These are phyloP conservation scores for Bembecia ichneumoniformis DNA, from an alignment of 2,888 invertebrate genomes.

Conservation along the genomic window DNA sequence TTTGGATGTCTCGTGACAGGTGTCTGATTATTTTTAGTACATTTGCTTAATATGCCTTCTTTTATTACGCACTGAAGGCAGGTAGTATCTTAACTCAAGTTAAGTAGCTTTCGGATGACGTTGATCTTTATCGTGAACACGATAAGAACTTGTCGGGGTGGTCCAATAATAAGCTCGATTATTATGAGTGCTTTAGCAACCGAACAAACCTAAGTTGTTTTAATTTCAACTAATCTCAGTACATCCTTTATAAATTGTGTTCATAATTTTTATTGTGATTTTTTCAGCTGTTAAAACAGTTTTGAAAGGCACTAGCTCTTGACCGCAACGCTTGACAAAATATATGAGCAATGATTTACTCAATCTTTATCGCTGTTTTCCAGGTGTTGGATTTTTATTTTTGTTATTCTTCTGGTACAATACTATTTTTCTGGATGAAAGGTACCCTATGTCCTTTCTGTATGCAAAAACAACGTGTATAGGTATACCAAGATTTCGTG, in stretches of 20 bases:
- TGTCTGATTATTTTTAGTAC: not conserved
- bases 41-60: not conserved
- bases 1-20: not conserved
- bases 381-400: no score
- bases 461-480: no score
- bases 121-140: constrained; percentile 18
- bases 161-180: constrained; percentile 14
- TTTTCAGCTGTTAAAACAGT: no score
- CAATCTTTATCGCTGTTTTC: no score
- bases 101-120: constrained; percentile 16
- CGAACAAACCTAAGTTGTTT: not conserved
- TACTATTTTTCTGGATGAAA: no score
- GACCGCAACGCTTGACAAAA: no score
- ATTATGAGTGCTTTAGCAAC: not conserved
- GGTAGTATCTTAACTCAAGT: not conserved
- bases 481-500: no score
- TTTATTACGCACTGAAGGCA: not conserved
- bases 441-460: no score
- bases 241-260: not conserved
- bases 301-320: no score
- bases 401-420: no score
- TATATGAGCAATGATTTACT: no score
- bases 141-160: constrained; percentile 17
- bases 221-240: not conserved
- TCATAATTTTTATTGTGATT: no score